Evolutionary conservation across 2,113 vertebrate species (phyloP).

Genomic region (Alaudala cheleensis): DNA sequence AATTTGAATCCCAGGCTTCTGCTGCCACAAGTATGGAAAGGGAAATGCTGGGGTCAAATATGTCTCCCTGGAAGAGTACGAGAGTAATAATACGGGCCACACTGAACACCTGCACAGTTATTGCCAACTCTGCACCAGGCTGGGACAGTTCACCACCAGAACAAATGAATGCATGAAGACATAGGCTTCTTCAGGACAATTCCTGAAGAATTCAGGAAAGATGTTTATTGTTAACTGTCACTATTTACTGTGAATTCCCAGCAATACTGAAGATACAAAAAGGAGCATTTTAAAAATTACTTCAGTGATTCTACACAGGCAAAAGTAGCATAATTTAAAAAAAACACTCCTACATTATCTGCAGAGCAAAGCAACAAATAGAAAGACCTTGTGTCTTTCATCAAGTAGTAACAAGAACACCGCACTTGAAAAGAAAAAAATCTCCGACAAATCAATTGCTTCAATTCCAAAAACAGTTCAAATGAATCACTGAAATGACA

Average conservation of each 20-base stretch:
- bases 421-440: background rate
- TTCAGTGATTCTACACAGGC: background rate
- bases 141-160: background rate
- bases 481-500: background rate
- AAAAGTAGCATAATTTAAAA: background rate
- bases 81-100: background rate
- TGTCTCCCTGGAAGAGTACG: background rate
- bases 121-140: background rate
- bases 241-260: background rate
- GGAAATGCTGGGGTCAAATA: accelerated
- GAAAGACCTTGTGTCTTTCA: background rate
- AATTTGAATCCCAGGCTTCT: background rate
- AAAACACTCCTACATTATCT: background rate
- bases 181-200: background rate
- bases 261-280: background rate
- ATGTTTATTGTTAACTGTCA: too few relatives aligned
- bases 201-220: too few relatives aligned
- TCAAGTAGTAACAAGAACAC: background rate
- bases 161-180: background rate
- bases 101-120: background rate
- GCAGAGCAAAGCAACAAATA: background rate
- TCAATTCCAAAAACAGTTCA: background rate
- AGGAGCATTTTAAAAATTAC: background rate
- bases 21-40: background rate
- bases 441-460: background rate